These are phyloP conservation scores for Melanotaenia parkinsoni DNA, from an alignment of 2,797 vertebrate genomes.

Conservation along the genomic window DNA sequence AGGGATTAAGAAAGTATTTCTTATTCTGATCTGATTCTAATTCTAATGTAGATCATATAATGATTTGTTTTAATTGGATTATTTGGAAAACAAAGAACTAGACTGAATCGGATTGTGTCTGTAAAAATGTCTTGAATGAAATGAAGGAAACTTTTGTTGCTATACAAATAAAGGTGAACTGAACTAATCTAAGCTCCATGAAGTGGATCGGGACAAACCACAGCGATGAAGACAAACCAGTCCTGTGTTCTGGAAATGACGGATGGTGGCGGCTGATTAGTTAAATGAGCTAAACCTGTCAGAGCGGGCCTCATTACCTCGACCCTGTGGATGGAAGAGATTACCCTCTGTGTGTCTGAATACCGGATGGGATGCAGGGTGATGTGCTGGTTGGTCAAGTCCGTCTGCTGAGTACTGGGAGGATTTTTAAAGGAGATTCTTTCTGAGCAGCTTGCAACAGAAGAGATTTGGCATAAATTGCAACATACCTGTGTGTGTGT, in stretches of 20 bases:
- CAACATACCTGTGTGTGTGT: background rate
- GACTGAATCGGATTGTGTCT: too few relatives aligned
- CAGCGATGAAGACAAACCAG: background rate
- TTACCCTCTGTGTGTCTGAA: slow-evolving; percentile 1
- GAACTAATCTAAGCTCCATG: background rate
- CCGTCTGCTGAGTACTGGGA: slow-evolving; percentile 3
- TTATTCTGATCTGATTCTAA: too few relatives aligned
- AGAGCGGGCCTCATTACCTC: slow-evolving; percentile 5
- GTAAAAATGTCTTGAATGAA: too few relatives aligned
- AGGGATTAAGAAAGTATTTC: too few relatives aligned
- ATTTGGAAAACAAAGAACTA: too few relatives aligned
- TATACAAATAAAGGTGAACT: too few relatives aligned
- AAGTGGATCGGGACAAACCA: background rate
- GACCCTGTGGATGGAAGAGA: slow-evolving; percentile 1
- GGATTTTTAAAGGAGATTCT: too few relatives aligned
- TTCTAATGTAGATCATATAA: too few relatives aligned
- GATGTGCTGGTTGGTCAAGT: background rate
- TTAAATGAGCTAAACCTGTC: slow-evolving; percentile 14
- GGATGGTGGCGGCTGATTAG: slow-evolving; percentile 15
- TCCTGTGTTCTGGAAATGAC: background rate
- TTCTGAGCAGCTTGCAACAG: too few relatives aligned
- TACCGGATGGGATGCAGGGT: slow-evolving; percentile 11
- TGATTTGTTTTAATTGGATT: too few relatives aligned
- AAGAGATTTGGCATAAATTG: background rate
- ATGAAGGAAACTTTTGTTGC: too few relatives aligned